Evolutionary conservation across 2,113 vertebrate species (phyloP).

Genomic region (Stercorarius parasiticus): DNA sequence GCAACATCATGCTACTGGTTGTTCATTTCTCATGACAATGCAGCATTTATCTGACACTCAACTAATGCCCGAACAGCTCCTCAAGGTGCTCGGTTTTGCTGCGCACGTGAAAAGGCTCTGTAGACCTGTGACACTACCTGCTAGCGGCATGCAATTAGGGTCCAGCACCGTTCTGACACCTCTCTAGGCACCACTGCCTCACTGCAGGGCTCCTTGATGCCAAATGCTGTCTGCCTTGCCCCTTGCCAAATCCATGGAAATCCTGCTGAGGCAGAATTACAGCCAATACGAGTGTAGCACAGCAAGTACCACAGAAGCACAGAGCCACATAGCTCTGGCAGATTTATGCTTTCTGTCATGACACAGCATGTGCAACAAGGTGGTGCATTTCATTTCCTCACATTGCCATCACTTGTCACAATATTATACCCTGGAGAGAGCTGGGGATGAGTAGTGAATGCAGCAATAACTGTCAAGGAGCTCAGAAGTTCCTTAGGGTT

Average conservation of each 20-base stretch:
- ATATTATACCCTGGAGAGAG: background rate
- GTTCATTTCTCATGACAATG: background rate
- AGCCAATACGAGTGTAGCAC: background rate
- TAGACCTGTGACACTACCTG: background rate
- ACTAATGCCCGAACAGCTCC: background rate
- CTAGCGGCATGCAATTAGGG: background rate
- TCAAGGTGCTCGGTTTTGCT: background rate
- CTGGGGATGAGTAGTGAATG: background rate
- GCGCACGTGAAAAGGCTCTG: background rate
- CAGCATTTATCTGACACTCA: background rate
- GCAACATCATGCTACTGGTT: background rate
- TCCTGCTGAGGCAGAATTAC: background rate
- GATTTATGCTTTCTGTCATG: background rate
- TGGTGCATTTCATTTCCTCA: background rate
- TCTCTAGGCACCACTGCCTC: background rate
- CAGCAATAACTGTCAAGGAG: background rate
- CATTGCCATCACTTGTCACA: fast-evolving
- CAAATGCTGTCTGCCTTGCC: background rate
- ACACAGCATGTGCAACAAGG: background rate
- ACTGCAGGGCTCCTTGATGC: background rate
- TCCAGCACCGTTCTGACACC: background rate
- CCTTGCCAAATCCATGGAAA: background rate
- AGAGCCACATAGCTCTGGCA: background rate
- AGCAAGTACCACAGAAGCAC: background rate
- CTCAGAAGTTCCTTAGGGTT: background rate